Evolutionary conservation across 2,888 invertebrate species (phyloP).

Genomic region (Nomada ferruginata): DNA sequence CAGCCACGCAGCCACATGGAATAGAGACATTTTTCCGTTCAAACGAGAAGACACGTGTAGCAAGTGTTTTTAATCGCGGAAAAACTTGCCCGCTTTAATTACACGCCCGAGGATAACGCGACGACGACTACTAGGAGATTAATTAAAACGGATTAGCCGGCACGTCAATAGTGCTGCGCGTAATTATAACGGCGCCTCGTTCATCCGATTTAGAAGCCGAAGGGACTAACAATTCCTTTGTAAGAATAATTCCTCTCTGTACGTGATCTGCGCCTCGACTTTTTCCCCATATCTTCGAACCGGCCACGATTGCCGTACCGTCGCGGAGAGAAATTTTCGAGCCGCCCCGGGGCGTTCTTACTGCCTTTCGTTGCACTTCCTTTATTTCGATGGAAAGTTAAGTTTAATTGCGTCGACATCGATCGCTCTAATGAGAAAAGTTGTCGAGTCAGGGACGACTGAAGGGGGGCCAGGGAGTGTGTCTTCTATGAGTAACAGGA

Average conservation of each 20-base stretch:
- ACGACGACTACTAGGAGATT: neutral
- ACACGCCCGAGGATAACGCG: neutral
- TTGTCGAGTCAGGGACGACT: slow-evolving; percentile 65
- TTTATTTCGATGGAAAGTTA: slow-evolving; percentile 71
- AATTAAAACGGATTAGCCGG: slow-evolving; percentile 33
- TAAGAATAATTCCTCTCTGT: slow-evolving; percentile 13
- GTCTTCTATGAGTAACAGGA: slow-evolving; percentile 58
- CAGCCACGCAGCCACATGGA: neutral
- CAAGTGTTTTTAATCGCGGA: neutral
- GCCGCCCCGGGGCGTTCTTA: slow-evolving; percentile 22
- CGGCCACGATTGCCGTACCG: slow-evolving; percentile 54
- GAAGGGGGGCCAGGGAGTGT: slow-evolving; percentile 31
- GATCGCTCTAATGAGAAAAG: slow-evolving; percentile 82
- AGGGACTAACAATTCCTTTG: slow-evolving; percentile 36
- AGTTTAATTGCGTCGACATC: slow-evolving; percentile 81
- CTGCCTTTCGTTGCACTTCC: slow-evolving; percentile 46
- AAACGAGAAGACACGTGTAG: neutral
- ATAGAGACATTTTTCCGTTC: slow-evolving; percentile 5
- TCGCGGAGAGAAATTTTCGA: slow-evolving; percentile 50
- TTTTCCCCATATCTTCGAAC: slow-evolving; percentile 47
- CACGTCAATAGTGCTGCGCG: slow-evolving; percentile 9
- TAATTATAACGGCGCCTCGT: slow-evolving; percentile 8
- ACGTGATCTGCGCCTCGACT: neutral
- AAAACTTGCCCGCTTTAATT: slow-evolving; percentile 13
- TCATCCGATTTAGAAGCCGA: slow-evolving; percentile 24